Base-by-base conservation (phyloP, 2,888 invertebrate species). In the Belgica antarctica region DNA sequence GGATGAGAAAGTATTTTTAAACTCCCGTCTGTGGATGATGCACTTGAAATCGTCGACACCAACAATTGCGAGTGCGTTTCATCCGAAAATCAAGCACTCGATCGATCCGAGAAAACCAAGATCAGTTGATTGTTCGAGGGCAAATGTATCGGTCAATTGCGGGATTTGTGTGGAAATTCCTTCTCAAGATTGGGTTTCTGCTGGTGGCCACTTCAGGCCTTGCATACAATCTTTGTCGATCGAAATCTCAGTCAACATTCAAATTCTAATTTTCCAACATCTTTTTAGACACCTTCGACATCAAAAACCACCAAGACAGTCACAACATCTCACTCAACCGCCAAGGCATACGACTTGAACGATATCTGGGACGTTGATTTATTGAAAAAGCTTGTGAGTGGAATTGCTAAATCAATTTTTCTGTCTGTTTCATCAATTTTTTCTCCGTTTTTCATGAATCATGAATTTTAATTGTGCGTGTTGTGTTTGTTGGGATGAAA, bases 321-420 rank as follows among this genome's bases (percentile, higher is more conserved):
- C 73, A 79, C 79, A 74, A n/a, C n/a, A n/a, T 74, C 77, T 73
- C 72, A 76, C 80, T 77, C 77, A 78, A 76, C 76, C 72, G 71
- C 72, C 76, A 82, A 81, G 79, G 81, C 81, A 78, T 81, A 82
- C 78, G 87, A 87, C 79, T 82, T 89, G 75, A 87, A 88, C 77
- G 86, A 86, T 78, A 87, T 90, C 82, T 88, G 87, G 87, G 89
- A 90, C 88, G 89, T 89, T 78, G 83, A 86, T 75, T 83, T 86
- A 72, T 83, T 90, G 72, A 84, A 85, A 78, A 82, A 86, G 80
- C 84, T 89, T 81, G 90, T 90, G 78, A 85, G 84, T 82, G 28
- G 19, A n/a, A n/a, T n/a, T n/a, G n/a, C n/a, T n/a, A n/a, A n/a
- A 15, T 62, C n/a, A 19, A 24, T 27, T 28, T 41, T 31, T 47